A percentile compares a stretch with the other conserved stretches of the same genome.
These are phyloP conservation scores for Sesamia nonagrioides DNA, from an alignment of 1,140 invertebrate genomes.

Conservation along the genomic window DNA sequence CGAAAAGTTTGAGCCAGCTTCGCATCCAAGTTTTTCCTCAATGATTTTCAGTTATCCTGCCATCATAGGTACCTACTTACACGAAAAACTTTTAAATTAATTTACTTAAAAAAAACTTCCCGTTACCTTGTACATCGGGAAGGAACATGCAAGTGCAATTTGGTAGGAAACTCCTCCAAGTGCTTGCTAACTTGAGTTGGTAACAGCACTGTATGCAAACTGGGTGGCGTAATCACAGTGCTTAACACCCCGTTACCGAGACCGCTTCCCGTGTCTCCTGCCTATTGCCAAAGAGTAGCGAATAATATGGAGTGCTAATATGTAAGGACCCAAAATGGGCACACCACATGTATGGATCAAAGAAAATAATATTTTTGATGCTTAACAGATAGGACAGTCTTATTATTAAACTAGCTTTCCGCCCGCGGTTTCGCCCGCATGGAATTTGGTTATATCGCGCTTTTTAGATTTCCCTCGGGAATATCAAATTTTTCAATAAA, in stretches of 20 bases:
- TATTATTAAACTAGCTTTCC: no score
- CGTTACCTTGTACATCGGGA: constrained; percentile 7
- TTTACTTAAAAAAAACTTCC: constrained; percentile 23
- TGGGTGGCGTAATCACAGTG: constrained; percentile 43
- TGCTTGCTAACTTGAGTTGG: constrained; percentile 14
- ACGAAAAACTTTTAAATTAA: neutral
- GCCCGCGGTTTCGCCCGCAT: no score
- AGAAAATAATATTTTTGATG: no score
- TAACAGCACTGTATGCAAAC: constrained; percentile 44
- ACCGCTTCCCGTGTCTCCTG: constrained; percentile 37
- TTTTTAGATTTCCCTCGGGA: no score
- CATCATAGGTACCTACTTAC: neutral
- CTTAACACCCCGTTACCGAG: constrained; percentile 48
- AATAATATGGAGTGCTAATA: neutral
- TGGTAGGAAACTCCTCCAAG: constrained; percentile 16
- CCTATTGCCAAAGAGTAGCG: neutral
- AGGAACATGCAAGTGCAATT: constrained; percentile 32
- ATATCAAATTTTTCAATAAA: no score
- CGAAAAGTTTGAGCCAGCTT: neutral
- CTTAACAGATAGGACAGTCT: no score
- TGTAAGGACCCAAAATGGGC: neutral
- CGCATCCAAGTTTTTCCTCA: neutral
- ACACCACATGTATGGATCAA: no score
- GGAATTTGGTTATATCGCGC: no score
- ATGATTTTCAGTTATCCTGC: neutral